Base-by-base conservation (phyloP, 2,113 vertebrate species). In the Xiphias gladius region DNA sequence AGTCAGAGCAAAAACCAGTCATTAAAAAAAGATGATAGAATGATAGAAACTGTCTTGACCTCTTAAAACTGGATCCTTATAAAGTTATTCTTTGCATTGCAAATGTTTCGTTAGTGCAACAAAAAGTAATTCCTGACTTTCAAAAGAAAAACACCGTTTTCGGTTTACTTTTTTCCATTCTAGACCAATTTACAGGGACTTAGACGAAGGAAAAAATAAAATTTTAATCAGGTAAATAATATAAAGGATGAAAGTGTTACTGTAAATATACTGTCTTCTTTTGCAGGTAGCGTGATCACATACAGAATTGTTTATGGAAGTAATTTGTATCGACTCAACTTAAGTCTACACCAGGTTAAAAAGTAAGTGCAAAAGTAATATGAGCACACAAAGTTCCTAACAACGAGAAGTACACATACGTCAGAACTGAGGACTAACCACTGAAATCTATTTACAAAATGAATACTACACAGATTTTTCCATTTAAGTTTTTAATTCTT, bases 281-380 rank as follows among this genome's bases (percentile, higher is more conserved):
- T 61, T 71, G 30, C 63, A 16, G 13, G 67, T 68, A 54, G 54
- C 63, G 73, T 73, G 66, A 32, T 77, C 74, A 85, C 52, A 83
- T 83, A 74, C 12, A 16, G 32, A 58, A 37, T 83, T 71, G 81
- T 79, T 91, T 50, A 64, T 41, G 16, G 24, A 22, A 30, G 10
- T 3, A 35, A 22, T 32, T 24, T 41, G 22, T 61, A 14, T 1
- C 9, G 14, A 32, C 48, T 76, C 35, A 61, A 37, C 32, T 61
- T 17, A 4, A 16, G 28, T 79, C 19, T 43, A 43, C n/a, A 67
- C 66, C 26, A 24, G n/a, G n/a, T 26, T 43, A 2, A 24, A 24
- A 73, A 50, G 12, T 32, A 37, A 62, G 7, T 48, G 37, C 43
- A 80, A 72, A 66, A 5, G 39, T 26, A 13, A 67, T 50, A 14